Percentiles rank a stretch among this genome's conserved stretches.
phyloP scores from a whole-genome alignment of 2,113 vertebrate species.

The Rhinoptilus africanus region DNA sequence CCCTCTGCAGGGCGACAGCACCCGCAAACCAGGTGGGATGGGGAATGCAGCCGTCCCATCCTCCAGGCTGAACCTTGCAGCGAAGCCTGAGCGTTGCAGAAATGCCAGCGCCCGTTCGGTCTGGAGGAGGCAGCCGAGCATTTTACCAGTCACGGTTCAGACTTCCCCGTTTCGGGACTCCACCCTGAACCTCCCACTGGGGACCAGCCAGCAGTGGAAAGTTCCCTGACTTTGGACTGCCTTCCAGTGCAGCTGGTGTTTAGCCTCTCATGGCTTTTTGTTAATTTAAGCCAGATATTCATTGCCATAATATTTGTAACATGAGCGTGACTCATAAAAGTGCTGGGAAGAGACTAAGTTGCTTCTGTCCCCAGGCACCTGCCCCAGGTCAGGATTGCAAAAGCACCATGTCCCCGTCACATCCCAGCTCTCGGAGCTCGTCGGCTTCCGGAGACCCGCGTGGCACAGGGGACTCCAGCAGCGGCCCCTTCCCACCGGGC shows the following conservation, averaged over 20 bases:
- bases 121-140: not conserved
- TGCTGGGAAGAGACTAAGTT: not conserved
- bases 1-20: not conserved
- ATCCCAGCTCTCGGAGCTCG: rapidly evolving
- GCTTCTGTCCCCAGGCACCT: not conserved
- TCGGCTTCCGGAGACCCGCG: rapidly evolving
- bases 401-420: not conserved
- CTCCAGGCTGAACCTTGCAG: not conserved
- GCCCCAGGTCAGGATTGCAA: not conserved
- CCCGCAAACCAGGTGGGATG: not conserved
- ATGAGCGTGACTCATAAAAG: not conserved
- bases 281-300: constrained; percentile 20
- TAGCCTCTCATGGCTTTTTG: not conserved
- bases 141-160: not conserved
- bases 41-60: not conserved
- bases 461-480: not conserved
- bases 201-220: not conserved
- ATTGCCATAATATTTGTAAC: not conserved
- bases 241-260: not conserved
- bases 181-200: not conserved
- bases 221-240: not conserved
- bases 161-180: not conserved
- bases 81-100: not conserved
- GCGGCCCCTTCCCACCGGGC: not conserved
- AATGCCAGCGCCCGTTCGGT: rapidly evolving